These are phyloP conservation scores for Aeoliscus strigatus DNA, from an alignment of 2,797 vertebrate species.

Conservation along the genomic window DNA sequence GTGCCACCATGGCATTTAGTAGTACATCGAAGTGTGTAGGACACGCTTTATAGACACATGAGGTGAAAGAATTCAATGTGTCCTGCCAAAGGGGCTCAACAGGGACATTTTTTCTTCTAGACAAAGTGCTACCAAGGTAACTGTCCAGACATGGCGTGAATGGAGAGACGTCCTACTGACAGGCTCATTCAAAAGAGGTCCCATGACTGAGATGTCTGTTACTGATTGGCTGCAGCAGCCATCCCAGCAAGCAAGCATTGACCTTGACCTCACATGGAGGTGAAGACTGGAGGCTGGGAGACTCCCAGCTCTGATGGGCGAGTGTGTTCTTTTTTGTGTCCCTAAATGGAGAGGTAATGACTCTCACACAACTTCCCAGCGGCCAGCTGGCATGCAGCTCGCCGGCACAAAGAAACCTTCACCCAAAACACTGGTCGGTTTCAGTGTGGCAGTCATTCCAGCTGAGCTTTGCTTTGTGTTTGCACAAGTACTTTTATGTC, in stretches of 20 bases:
- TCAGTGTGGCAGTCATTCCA: constrained; percentile 54
- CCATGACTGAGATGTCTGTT: constrained; percentile 26
- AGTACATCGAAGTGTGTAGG: constrained; percentile 14
- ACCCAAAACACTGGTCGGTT: constrained; percentile 47
- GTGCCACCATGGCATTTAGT: constrained; percentile 36
- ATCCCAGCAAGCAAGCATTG: constrained; percentile 20
- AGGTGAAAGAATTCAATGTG: constrained; percentile 40
- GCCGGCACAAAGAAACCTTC: constrained; percentile 59
- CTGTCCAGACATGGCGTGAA: constrained; percentile 29
- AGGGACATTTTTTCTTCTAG: constrained; percentile 48
- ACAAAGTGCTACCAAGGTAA: constrained; percentile 56
- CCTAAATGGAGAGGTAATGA: constrained; percentile 76
- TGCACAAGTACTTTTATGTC: constrained; percentile 48
- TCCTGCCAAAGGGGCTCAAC: constrained; percentile 27
- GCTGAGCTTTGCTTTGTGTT: constrained; percentile 72
- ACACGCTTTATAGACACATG: constrained; percentile 43
- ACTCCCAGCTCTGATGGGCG: constrained; percentile 42
- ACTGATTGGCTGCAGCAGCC: constrained; percentile 32
- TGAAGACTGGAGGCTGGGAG: constrained; percentile 61
- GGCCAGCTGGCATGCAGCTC: constrained; percentile 77
- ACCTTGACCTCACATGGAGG: constrained; percentile 42
- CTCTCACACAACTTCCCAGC: constrained; percentile 76
- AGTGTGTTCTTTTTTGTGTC: constrained; percentile 34
- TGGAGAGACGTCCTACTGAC: constrained; percentile 38
- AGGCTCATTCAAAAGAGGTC: constrained; percentile 37